phyloP scores from a whole-genome alignment of 2,113 vertebrate genomes.

The Gopherus flavomarginatus region DNA sequence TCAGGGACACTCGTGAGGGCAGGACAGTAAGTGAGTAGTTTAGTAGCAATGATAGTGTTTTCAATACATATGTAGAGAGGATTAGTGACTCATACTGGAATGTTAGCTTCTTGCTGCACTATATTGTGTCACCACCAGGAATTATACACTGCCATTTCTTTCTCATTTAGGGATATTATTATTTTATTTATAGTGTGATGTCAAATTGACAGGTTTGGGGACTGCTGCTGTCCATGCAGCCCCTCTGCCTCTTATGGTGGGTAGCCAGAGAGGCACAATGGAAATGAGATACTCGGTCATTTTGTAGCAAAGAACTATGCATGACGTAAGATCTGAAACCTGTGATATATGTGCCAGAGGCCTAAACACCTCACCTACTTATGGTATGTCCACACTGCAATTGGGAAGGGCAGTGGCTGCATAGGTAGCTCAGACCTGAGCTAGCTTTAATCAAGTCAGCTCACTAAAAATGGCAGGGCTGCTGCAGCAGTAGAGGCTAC shows the following conservation, averaged over 20 bases:
- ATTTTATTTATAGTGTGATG: neutral
- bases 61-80: neutral
- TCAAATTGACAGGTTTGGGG: neutral
- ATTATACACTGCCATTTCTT: neutral
- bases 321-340: neutral
- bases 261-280: neutral
- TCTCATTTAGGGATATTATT: neutral
- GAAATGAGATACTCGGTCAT: neutral
- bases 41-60: neutral
- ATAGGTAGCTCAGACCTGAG: neutral
- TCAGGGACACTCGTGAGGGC: neutral
- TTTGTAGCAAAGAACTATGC: neutral
- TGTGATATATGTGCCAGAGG: neutral
- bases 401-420: neutral
- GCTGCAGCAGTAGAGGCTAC: no score
- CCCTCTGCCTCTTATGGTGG: neutral
- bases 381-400: neutral
- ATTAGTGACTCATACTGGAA: neutral
- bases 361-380: neutral
- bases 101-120: neutral
- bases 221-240: neutral
- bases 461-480: no score
- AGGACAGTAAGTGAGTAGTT: neutral
- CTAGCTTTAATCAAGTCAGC: neutral
- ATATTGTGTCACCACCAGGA: neutral